phyloP scores from a whole-genome alignment of 2,888 invertebrate species.

The Thecophora atra region DNA sequence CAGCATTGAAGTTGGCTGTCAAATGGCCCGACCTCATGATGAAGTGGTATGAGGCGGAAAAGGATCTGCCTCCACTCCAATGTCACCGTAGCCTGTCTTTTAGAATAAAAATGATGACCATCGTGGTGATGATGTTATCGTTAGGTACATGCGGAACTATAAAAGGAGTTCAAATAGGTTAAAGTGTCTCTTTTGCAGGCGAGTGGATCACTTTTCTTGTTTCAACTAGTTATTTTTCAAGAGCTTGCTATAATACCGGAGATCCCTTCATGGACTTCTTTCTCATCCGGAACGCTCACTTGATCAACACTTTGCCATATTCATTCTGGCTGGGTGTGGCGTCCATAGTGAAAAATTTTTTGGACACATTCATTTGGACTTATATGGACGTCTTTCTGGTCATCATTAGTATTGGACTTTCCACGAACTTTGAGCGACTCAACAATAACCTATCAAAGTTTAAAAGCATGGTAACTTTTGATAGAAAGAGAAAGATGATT shows the following conservation, averaged over 20 bases:
- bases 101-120: conserved; percentile 66
- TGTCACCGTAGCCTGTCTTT: conserved; percentile 57
- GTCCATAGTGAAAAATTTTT: conserved; percentile 67
- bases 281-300: conserved; percentile 51
- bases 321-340: conserved; percentile 52
- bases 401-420: conserved; percentile 75
- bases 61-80: conserved; percentile 60
- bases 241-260: conserved; percentile 55
- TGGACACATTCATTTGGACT: conserved; percentile 77
- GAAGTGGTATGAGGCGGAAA: conserved; percentile 68
- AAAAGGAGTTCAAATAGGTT: too few species aligned
- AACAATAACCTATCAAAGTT: conserved; percentile 68
- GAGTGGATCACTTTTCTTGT: conserved; percentile 61
- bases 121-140: conserved; percentile 66
- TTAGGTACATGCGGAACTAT: conserved; percentile 57
- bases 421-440: conserved; percentile 73
- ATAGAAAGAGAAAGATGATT: too few species aligned
- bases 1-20: conserved; percentile 67
- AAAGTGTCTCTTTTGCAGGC: conserved; percentile 49
- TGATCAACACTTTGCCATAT: conserved; percentile 56
- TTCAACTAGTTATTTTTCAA: conserved; percentile 54
- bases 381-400: conserved; percentile 79
- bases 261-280: conserved; percentile 61
- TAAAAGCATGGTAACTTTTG: conserved; percentile 66
- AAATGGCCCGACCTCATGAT: conserved; percentile 69